Percentiles rank a stretch among this genome's conserved stretches.
These are phyloP conservation scores for Noctua comes DNA, from an alignment of 2,888 invertebrate genomes.

Conservation along the genomic window DNA sequence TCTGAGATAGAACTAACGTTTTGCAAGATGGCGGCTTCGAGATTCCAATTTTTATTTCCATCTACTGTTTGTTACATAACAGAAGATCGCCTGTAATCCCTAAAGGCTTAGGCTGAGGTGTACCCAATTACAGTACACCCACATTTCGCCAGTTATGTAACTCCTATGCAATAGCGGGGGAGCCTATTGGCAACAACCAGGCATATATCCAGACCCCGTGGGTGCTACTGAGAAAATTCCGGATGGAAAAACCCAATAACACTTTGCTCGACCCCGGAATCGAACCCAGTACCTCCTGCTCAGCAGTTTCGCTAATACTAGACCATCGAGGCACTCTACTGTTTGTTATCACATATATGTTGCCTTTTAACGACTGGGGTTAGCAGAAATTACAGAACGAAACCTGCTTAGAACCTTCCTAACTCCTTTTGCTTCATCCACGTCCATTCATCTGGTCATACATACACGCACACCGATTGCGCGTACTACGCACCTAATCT, in stretches of 20 bases:
- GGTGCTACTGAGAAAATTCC: background rate
- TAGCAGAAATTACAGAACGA: too few species aligned
- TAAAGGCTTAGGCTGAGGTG: background rate
- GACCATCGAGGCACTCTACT: background rate
- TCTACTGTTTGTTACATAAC: background rate
- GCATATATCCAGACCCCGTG: background rate
- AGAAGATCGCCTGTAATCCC: background rate
- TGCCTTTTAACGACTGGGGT: background rate
- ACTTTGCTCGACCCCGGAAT: background rate
- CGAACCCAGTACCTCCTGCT: background rate
- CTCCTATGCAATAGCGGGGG: background rate
- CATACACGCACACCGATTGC: too few species aligned
- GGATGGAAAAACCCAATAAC: background rate
- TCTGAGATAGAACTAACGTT: conserved; percentile 23
- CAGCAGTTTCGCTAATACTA: background rate
- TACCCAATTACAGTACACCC: background rate
- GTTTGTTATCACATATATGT: background rate
- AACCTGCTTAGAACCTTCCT: too few species aligned
- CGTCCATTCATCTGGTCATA: too few species aligned
- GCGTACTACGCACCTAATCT: too few species aligned
- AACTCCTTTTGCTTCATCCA: too few species aligned
- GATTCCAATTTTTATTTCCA: conserved; percentile 10
- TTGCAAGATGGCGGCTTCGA: conserved; percentile 35
- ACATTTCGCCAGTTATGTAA: background rate
- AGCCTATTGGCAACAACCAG: background rate